phyloP scores from a whole-genome alignment of 2,113 vertebrate genomes.

The Corythornis madagascariensis region DNA sequence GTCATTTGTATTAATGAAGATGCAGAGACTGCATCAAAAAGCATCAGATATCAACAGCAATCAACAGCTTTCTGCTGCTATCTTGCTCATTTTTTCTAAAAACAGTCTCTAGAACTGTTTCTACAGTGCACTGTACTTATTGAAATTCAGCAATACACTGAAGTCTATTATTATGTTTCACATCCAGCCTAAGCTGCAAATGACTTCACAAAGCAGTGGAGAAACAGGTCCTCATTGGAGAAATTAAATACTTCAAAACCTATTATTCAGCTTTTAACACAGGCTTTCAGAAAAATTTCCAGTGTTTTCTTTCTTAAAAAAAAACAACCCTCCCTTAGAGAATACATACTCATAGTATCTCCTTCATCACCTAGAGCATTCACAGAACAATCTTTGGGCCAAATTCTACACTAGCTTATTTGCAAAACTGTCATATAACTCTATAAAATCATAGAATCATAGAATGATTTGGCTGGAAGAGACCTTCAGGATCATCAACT shows the following conservation, averaged over 20 bases:
- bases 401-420: neutral
- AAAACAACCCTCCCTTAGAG: neutral
- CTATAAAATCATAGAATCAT: neutral
- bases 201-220: neutral
- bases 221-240: neutral
- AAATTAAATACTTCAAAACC: neutral
- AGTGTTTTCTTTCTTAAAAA: neutral
- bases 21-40: neutral
- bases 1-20: neutral
- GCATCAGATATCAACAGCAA: neutral
- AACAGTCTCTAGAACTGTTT: neutral
- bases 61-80: neutral
- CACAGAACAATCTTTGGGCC: neutral
- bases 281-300: neutral
- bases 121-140: neutral
- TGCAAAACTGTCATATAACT: neutral
- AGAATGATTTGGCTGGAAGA: too few species aligned
- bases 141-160: neutral
- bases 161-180: neutral
- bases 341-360: rapidly evolving
- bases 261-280: neutral
- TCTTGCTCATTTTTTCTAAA: neutral
- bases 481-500: too few species aligned
- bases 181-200: neutral
- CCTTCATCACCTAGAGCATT: neutral